Evolutionary conservation across 1,140 invertebrate species (phyloP).

Genomic region (Oryctes rhinoceros): DNA sequence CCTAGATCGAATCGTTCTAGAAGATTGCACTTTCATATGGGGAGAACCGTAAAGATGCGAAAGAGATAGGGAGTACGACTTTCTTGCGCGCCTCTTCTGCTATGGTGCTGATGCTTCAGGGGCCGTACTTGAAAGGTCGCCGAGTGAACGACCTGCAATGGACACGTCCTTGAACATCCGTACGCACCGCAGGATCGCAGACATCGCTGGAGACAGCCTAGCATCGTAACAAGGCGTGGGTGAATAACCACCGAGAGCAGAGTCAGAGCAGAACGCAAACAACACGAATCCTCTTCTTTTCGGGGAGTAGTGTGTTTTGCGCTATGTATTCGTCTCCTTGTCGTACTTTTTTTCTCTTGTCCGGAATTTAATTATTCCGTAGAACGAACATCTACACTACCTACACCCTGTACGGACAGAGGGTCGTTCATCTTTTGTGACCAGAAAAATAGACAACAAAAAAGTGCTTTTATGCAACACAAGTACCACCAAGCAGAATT

Average conservation of each 20-base stretch:
- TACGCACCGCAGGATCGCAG: slow-evolving; percentile 1
- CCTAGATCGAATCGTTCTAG: background rate
- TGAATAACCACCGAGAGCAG: background rate
- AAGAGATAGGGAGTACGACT: background rate
- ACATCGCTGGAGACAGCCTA: background rate
- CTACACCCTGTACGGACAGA: background rate
- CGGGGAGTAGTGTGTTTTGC: background rate
- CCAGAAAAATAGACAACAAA: background rate
- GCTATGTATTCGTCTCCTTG: too few relatives aligned
- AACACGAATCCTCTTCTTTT: background rate
- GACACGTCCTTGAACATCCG: slow-evolving; percentile 12
- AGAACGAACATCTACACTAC: background rate
- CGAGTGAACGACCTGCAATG: background rate
- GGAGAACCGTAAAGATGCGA: background rate
- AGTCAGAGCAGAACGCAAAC: background rate
- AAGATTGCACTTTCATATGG: background rate
- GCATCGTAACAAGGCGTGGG: slow-evolving; percentile 8
- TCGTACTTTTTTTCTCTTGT: background rate
- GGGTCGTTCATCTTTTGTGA: slow-evolving; percentile 9
- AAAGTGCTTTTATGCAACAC: background rate
- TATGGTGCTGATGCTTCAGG: background rate
- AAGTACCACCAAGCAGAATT: background rate
- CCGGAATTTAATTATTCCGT: background rate
- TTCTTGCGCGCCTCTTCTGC: background rate
- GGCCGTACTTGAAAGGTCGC: slow-evolving; percentile 12